Evolutionary conservation across 2,888 invertebrate genomes (phyloP).

Genomic region (Drosophila affinis): DNA sequence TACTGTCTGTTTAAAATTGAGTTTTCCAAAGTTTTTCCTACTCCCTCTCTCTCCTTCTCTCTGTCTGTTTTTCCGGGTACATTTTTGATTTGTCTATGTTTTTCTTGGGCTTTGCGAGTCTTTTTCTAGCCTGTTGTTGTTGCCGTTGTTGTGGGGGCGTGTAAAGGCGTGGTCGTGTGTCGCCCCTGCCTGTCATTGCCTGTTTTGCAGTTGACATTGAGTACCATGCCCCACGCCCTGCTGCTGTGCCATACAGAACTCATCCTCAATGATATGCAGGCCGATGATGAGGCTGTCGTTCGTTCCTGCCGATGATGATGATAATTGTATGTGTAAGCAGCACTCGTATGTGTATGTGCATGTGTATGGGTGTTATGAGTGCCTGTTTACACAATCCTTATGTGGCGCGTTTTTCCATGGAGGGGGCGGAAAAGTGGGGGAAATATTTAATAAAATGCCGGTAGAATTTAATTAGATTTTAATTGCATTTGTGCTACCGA

Average conservation of each 20-base stretch:
- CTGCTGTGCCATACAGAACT: not conserved
- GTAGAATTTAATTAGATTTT: constrained; percentile 77
- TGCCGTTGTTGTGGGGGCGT: constrained; percentile 50
- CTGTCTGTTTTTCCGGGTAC: constrained; percentile 21
- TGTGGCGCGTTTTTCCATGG: constrained; percentile 3
- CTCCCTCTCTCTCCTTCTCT: constrained; percentile 12
- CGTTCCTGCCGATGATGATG: constrained; percentile 34
- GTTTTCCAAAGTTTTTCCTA: constrained; percentile 70
- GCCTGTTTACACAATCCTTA: constrained; percentile 75
- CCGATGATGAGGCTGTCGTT: constrained; percentile 24
- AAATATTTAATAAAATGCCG: constrained; percentile 73
- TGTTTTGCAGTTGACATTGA: constrained; percentile 76
- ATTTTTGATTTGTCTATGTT: constrained; percentile 66
- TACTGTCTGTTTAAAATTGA: constrained; percentile 56
- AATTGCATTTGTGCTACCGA: constrained; percentile 62
- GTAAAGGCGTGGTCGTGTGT: constrained; percentile 59
- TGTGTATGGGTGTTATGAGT: constrained; percentile 63
- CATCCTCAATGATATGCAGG: constrained; percentile 72
- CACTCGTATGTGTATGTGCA: not conserved
- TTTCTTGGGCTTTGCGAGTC: constrained; percentile 24
- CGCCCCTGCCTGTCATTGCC: constrained; percentile 71
- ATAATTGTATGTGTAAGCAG: constrained; percentile 56
- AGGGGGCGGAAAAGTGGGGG: not conserved
- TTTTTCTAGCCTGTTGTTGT: constrained; percentile 6
- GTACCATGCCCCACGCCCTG: constrained; percentile 43